Base-by-base conservation (phyloP, 2,113 vertebrate species). In the Nothoprocta perdicaria region DNA sequence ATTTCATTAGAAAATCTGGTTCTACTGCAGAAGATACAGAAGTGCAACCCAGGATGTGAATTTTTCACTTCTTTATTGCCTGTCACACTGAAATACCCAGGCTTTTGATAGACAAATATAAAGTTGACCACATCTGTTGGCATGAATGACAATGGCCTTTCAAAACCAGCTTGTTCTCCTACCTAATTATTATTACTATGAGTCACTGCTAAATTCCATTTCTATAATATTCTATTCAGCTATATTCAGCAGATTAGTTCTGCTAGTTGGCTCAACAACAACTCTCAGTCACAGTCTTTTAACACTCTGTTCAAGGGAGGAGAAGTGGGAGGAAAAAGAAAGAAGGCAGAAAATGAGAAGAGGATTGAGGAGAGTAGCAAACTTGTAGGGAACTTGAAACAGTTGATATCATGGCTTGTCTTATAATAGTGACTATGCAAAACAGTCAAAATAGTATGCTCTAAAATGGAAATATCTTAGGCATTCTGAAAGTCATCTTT, bases 191-290 rank as follows among this genome's bases (percentile, higher is more conserved):
- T 92, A 93, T 96, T 93, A 82, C 55, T 26, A 23, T 31, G 62
- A 95, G 77, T 68, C 58, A 46, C 62, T 84, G n/a, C 68, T 92
- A 80, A 93, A 94, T 96, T 96, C 43, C 50, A 16, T 90, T 91
- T 95, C 80, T 89, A 33, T 69, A 82, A 82, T 85, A 96, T 31
- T 66, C 6, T 58, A 61, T 88, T 84, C 66, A 92, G 33, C 55
- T 92, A 72, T 72, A 79, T 75, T 93, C 71, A 86, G 69, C n/a
- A 92, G 83, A 95, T 90, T 97, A 97, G 88, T 97, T 97, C 90
- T 77, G 61, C 83, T 93, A 84, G 69, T 16, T 95, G 86, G 75
- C 33, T 72, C 67, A 96, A 88, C 91, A 96, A 95, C 94, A 92
- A 74, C 61, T 95, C 60, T 90, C 90, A 78, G 83, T 89, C 93